Base-by-base conservation (phyloP, 2,888 invertebrate genomes). In the Sipunculus nudus region DNA sequence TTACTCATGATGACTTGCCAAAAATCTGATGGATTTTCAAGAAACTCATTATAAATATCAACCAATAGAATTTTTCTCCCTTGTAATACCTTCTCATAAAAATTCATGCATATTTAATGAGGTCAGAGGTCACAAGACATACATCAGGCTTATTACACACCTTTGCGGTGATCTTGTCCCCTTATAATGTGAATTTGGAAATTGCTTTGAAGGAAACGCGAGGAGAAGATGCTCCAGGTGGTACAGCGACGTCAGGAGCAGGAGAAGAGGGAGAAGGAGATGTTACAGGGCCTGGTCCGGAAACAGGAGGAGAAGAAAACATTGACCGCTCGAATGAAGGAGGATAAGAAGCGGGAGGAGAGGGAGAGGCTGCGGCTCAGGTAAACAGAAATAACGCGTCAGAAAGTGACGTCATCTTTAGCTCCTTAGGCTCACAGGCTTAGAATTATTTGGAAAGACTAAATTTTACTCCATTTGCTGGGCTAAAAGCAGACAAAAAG, bases 301-400 rank as follows among this genome's bases (percentile, higher is more conserved):
- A 47, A 47, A 29, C 28, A 28, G n/a, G 50, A 57, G 3, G 49
- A 57, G 28, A 49, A 50, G 13, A 57, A 41, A 21, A 35, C 39
- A 8, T 46, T 52, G 5, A 62, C 56, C 16, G 53, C 53, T 10
- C 53, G 25, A 3, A 32, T 62, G 38, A 52, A 56, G 16, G 65
- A 62, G 23, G 59, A 62, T 2, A 65, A 38, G 32, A 50, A 49
- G 38, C 32, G 28, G 28, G 47, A 45, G 31, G 57, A 57, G 26
- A 10, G 43, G 16, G 57, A 57, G 32, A 40, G 31, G 25, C 57
- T 50, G 41, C 40, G 32, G 50, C 6, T 32, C 3, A 57, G 50
- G 57, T 57, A 32, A 16, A 35, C 8, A 35, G 16, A 35, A 35
- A 8, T 35, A n/a, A n/a, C n/a, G n/a, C n/a, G n/a, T n/a, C n/a